Percentiles rank a stretch among this genome's conserved stretches.
These are phyloP conservation scores for Hedychridium roseum DNA, from an alignment of 2,888 invertebrate genomes.

Conservation along the genomic window DNA sequence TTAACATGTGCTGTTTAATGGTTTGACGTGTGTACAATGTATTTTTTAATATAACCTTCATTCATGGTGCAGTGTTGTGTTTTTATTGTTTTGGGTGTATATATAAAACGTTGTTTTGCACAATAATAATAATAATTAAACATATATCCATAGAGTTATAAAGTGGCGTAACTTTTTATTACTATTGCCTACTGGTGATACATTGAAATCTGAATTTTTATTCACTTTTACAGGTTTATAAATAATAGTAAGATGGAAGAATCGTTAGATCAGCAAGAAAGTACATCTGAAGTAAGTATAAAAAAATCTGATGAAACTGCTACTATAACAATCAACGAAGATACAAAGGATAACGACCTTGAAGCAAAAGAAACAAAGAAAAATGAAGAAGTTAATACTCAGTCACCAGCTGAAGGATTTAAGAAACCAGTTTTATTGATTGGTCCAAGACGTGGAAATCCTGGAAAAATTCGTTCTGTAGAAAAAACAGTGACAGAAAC, in stretches of 20 bases:
- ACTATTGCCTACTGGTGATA: neutral
- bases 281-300: neutral
- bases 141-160: too few species aligned
- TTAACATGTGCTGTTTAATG: too few species aligned
- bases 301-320: neutral
- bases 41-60: too few species aligned
- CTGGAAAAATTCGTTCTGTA: slow-evolving; percentile 26
- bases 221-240: neutral
- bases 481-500: slow-evolving; percentile 4
- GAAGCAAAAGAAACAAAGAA: neutral
- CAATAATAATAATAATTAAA: too few species aligned
- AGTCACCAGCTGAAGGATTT: slow-evolving; percentile 24
- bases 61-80: too few species aligned
- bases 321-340: neutral
- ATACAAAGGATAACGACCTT: neutral
- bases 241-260: neutral
- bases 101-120: too few species aligned
- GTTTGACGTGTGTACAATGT: too few species aligned
- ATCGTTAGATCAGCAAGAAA: neutral
- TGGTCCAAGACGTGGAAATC: slow-evolving; percentile 45
- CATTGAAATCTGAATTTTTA: neutral
- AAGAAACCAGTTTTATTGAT: slow-evolving; percentile 48
- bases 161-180: neutral
- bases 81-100: too few species aligned
- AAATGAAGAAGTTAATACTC: neutral